These are phyloP conservation scores for Rhabdophis nuchalis DNA, from an alignment of 2,797 vertebrate species.

Conservation along the genomic window DNA sequence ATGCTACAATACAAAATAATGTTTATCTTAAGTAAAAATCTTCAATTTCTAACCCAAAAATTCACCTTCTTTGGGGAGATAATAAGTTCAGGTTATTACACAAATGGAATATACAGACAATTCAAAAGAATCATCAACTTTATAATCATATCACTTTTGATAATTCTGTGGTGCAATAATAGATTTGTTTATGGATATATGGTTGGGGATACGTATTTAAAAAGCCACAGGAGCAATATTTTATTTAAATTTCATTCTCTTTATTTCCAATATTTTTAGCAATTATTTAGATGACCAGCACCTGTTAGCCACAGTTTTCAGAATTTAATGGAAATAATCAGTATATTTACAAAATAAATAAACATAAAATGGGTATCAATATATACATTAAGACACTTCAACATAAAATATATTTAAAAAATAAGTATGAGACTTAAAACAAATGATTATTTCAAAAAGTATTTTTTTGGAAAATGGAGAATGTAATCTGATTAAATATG, in stretches of 20 bases:
- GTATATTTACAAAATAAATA: conserved; percentile 33
- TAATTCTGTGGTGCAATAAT: background rate
- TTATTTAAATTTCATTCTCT: conserved; percentile 34
- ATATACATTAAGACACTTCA: background rate
- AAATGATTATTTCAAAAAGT: background rate
- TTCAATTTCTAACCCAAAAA: conserved; percentile 43
- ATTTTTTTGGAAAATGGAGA: background rate
- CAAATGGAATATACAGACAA: conserved; percentile 44
- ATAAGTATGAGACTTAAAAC: conserved; percentile 13
- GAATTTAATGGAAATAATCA: background rate
- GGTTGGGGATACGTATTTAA: background rate
- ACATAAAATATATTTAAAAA: conserved; percentile 11
- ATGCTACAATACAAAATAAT: conserved; percentile 33
- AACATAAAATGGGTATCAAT: conserved; percentile 13
- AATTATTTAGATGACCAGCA: conserved; percentile 46
- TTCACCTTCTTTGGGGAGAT: conserved; percentile 53
- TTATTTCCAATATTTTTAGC: conserved; percentile 30
- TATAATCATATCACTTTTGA: background rate
- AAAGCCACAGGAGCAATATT: conserved; percentile 64
- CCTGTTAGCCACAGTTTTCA: conserved; percentile 35
- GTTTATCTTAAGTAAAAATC: conserved; percentile 30
- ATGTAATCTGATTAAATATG: background rate
- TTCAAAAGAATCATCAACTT: conserved; percentile 11
- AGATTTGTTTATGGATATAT: background rate
- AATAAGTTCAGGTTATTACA: conserved; percentile 46